phyloP scores from a whole-genome alignment of 2,797 vertebrate genomes.

The Phrynocephalus forsythii region DNA sequence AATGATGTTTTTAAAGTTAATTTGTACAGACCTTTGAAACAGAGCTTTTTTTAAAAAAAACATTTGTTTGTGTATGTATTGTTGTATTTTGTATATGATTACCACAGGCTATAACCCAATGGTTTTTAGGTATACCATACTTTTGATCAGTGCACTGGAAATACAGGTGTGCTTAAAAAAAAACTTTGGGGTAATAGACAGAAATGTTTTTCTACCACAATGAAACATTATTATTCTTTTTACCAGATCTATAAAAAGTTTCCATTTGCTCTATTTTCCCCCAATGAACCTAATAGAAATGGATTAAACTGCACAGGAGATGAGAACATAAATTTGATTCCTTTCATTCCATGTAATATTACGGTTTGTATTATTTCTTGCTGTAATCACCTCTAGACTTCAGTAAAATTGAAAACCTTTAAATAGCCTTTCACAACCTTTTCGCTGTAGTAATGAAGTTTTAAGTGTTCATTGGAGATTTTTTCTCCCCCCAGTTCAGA shows the following conservation, averaged over 20 bases:
- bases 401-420: slow-evolving; percentile 85
- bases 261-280: slow-evolving; percentile 74
- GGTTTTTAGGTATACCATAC: slow-evolving; percentile 55
- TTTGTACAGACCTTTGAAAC: slow-evolving; percentile 40
- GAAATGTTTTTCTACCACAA: slow-evolving; percentile 66
- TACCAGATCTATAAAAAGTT: slow-evolving; percentile 74
- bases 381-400: slow-evolving; percentile 85
- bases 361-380: slow-evolving; percentile 81
- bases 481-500: slow-evolving; percentile 77
- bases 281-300: slow-evolving; percentile 78
- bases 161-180: slow-evolving; percentile 19
- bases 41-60: slow-evolving; percentile 2
- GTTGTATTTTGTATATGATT: slow-evolving; percentile 37
- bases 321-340: slow-evolving; percentile 83
- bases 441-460: slow-evolving; percentile 83
- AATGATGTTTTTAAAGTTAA: slow-evolving; percentile 33
- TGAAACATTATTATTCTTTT: slow-evolving; percentile 75
- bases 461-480: slow-evolving; percentile 84
- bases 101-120: slow-evolving; percentile 47
- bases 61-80: slow-evolving; percentile 40
- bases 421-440: slow-evolving; percentile 85
- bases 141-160: slow-evolving; percentile 51
- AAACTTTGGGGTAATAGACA: slow-evolving; percentile 63
- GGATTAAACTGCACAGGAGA: slow-evolving; percentile 81
- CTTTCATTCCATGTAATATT: slow-evolving; percentile 84